Percentiles rank a stretch among this genome's conserved stretches.
These are phyloP conservation scores for Lutjanus erythropterus DNA, from an alignment of 2,113 vertebrate species.

Conservation along the genomic window DNA sequence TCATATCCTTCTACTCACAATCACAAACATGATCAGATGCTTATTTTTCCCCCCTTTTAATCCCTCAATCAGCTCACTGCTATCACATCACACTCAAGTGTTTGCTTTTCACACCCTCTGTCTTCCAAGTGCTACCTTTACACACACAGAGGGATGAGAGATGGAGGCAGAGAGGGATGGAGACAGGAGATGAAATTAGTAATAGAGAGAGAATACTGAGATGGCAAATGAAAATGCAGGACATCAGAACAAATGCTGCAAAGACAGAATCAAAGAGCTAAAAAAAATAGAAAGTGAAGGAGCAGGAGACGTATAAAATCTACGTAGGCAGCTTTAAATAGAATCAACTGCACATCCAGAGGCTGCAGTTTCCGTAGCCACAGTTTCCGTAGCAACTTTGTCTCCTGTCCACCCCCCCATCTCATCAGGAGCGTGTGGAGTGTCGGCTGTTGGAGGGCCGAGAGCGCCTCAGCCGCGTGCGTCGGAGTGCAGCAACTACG, in stretches of 20 bases:
- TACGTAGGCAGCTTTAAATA: slow-evolving; percentile 71
- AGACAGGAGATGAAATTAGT: slow-evolving; percentile 18
- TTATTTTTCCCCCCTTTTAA: slow-evolving; percentile 7
- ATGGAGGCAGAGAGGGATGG: slow-evolving; percentile 7
- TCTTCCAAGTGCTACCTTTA: slow-evolving; percentile 47
- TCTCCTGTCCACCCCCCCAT: slow-evolving; percentile 30
- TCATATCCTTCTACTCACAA: slow-evolving; percentile 34
- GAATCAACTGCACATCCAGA: slow-evolving; percentile 39
- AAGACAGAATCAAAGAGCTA: slow-evolving; percentile 33
- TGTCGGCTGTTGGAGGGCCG: slow-evolving; percentile 89
- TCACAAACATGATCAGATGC: slow-evolving; percentile 26
- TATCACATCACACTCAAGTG: slow-evolving; percentile 49
- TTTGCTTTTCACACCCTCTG: slow-evolving; percentile 59
- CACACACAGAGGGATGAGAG: slow-evolving; percentile 41
- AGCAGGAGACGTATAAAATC: slow-evolving; percentile 5
- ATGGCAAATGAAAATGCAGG: slow-evolving; percentile 37
- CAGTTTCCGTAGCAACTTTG: slow-evolving; percentile 91
- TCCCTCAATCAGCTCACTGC: slow-evolving; percentile 33
- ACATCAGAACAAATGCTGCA: slow-evolving; percentile 16
- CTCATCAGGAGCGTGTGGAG: slow-evolving; percentile 92
- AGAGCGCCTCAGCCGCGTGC: slow-evolving; percentile 89
- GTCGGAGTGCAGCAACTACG: slow-evolving; percentile 86
- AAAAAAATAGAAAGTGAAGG: slow-evolving; percentile 12
- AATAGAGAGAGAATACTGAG: slow-evolving; percentile 7
- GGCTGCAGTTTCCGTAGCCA: slow-evolving; percentile 68